Percentiles rank a stretch among this genome's conserved stretches.
Evolutionary conservation across 2,888 invertebrate species (phyloP).

Genomic region (Amphipoea lucens): DNA sequence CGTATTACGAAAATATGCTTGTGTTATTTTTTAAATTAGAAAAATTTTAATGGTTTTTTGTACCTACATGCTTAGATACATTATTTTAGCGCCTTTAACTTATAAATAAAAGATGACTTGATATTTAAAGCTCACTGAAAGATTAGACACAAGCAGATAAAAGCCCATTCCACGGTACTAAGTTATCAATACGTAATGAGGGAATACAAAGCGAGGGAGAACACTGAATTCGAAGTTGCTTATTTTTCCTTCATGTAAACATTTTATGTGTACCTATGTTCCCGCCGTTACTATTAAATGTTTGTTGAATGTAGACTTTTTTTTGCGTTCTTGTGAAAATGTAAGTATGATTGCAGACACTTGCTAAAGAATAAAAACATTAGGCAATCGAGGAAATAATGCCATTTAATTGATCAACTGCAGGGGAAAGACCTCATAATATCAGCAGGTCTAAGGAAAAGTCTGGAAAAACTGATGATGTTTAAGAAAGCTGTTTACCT

Average conservation of each 20-base stretch:
- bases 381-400: not conserved
- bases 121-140: constrained; percentile 61
- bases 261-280: constrained; percentile 49
- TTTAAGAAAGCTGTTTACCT: constrained; percentile 6
- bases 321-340: not conserved
- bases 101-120: constrained; percentile 42
- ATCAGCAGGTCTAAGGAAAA: not conserved
- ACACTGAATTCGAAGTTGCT: constrained; percentile 60
- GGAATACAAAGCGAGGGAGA: constrained; percentile 63
- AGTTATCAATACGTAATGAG: constrained; percentile 69
- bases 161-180: constrained; percentile 60
- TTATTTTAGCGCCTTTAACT: constrained; percentile 27
- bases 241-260: constrained; percentile 65
- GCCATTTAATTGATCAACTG: not conserved
- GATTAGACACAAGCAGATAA: constrained; percentile 64
- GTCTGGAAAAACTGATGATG: not conserved
- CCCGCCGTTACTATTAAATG: constrained; percentile 51
- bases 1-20: not conserved
- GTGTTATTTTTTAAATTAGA: not conserved
- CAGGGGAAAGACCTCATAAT: not conserved
- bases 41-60: not conserved
- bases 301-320: constrained; percentile 23
- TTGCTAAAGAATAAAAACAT: not conserved
- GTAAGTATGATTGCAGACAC: not conserved
- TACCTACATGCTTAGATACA: not conserved